Conservation (phyloP, 1,140 invertebrate species). For the Micrasema minimum region DNA sequence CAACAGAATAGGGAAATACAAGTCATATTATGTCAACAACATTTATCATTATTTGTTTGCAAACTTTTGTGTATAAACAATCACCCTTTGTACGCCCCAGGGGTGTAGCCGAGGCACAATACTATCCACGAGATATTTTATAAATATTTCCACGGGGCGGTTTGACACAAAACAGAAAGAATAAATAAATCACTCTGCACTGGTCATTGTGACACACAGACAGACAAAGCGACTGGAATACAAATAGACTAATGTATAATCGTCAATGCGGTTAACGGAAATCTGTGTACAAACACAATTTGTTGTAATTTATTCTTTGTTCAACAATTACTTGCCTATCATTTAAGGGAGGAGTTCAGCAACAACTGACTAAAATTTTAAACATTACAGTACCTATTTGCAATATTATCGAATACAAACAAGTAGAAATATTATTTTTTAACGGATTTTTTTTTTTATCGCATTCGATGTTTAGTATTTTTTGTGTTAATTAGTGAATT, state of each 20-base stretch:
- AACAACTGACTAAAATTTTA: too few relatives aligned
- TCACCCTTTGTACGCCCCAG: constrained; percentile 47
- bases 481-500: too few relatives aligned
- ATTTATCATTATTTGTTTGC: constrained; percentile 24
- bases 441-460: too few relatives aligned
- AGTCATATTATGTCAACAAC: constrained; percentile 12
- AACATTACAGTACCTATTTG: too few relatives aligned
- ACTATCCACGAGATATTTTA: constrained; percentile 31
- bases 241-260: constrained; percentile 26
- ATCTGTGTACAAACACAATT: constrained; percentile 12
- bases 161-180: neutral
- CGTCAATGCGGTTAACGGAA: constrained; percentile 40
- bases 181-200: constrained; percentile 47
- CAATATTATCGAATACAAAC: too few relatives aligned
- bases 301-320: neutral
- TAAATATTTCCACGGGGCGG: constrained; percentile 35
- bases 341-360: neutral
- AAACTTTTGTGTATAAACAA: constrained; percentile 45
- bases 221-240: constrained; percentile 33
- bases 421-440: too few relatives aligned
- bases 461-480: too few relatives aligned
- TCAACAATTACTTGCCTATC: neutral
- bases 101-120: constrained; percentile 37
- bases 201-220: constrained; percentile 47
- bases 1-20: neutral